Conservation (phyloP, 1,140 invertebrate genomes). For the Cotesia vestalis region DNA sequence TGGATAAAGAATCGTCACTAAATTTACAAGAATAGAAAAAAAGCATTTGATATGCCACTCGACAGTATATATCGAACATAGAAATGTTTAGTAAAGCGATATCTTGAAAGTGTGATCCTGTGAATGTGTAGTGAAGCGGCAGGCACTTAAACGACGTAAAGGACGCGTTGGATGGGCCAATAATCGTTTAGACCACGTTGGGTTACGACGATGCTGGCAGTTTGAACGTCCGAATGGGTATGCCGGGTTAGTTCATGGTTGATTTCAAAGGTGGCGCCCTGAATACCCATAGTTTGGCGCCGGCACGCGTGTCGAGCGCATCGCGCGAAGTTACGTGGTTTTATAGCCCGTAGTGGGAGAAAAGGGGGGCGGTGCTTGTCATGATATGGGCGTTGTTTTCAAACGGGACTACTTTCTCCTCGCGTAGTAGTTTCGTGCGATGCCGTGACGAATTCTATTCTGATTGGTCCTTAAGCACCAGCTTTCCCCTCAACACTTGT, state of each 20-base stretch:
- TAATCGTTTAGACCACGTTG: constrained; percentile 42
- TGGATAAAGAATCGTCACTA: too few species aligned
- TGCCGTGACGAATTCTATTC: constrained; percentile 66
- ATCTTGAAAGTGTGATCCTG: constrained; percentile 12
- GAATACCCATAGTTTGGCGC: constrained; percentile 41
- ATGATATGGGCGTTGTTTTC: constrained; percentile 59
- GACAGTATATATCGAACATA: neutral
- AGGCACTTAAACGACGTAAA: constrained; percentile 34
- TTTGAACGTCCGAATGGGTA: constrained; percentile 64
- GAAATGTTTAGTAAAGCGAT: constrained; percentile 12
- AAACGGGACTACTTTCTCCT: constrained; percentile 58
- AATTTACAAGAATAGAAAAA: too few species aligned
- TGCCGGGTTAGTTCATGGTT: constrained; percentile 54
- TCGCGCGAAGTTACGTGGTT: constrained; percentile 28
- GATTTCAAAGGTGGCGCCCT: constrained; percentile 59
- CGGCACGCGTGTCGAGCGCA: constrained; percentile 36
- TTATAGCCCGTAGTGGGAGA: constrained; percentile 45
- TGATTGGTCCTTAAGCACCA: constrained; percentile 66
- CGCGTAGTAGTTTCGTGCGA: constrained; percentile 57
- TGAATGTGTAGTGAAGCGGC: constrained; percentile 20
- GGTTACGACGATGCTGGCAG: constrained; percentile 59
- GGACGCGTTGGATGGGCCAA: constrained; percentile 39
- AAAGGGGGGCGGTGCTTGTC: constrained; percentile 53
- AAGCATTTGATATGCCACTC: too few species aligned
- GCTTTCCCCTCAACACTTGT: constrained; percentile 57